Base-by-base conservation (phyloP, 2,888 invertebrate species). In the Agonopterix alstromeriana region DNA sequence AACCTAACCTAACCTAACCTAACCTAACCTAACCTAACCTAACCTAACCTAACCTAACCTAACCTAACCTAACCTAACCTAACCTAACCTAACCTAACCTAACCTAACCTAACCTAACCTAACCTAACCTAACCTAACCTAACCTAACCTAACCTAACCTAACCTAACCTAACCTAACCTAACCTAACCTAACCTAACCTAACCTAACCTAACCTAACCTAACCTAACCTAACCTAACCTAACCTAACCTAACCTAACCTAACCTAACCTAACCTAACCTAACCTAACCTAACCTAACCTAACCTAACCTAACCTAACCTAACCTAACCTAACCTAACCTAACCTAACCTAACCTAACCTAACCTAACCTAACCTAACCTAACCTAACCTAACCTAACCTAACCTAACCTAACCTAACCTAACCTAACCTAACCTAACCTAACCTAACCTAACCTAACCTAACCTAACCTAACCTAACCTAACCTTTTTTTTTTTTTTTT, bases 361-460 rank as follows among this genome's bases (percentile, higher is more conserved):
- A 43, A 43, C 43, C 43, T 43, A 43, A 43, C 43, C 43, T 43
- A 43, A 43, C 43, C 43, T 43, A 43, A 43, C 43, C 43, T 43
- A 43, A 43, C 43, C 43, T 43, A 43, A 46, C 46, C 45, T 45
- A 45, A 45, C 45, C 45, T 45, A 45, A 45, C 36, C 45, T 45
- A 45, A 43, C 43, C 43, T 43, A 43, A 43, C 43, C 43, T 43
- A 43, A 43, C 43, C 43, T 43, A 43, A 43, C 43, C 43, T 43
- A 43, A 43, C 48, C 48, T 48, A 48, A 48, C 48, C 48, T 48
- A 48, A 48, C 48, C 48, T 48, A 46, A 46, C 46, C 46, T 46
- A 46, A 46, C 46, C 46, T 46, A 46, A 46, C 46, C 46, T 46
- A 46, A 46, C 46, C 46, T 46, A 46, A 46, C 46, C 46, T 46